Evolutionary conservation across 2,888 invertebrate genomes (phyloP), one percentile per base, ranked within the genome.

Genomic region (Dynastes grantii): DNA sequence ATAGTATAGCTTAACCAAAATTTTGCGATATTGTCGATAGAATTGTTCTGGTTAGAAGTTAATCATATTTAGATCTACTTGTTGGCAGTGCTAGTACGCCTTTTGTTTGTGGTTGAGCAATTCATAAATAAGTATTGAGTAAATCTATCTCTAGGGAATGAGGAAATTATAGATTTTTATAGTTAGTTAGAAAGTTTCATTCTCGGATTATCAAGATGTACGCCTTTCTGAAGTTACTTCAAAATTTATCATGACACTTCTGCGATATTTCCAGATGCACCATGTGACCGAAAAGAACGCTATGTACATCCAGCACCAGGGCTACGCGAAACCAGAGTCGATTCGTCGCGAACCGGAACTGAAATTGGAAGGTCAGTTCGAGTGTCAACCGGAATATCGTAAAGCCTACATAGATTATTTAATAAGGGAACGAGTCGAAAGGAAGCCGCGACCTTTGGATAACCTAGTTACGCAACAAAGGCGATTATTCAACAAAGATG

Each of bases 381-480:
- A 88, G 82, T 88, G 88, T 78, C 88, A 88, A 81, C 90, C 90
- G 0, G 91, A 91, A 83, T 91, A 91, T 79, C 87, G 89, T 68
- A 89, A 88, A 81, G 90, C 90, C 22, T 88, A 85, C 84, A 87
- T 84, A 82, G 90, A 86, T 87, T 90, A 83, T 85, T 88, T 85
- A 86, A 89, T 87, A 84, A 88, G 87, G 76, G 88, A 88, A 80
- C 85, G 83, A 80, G 70, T 83, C 22, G 84, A 84, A 63, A 77
- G 84, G 61, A 84, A 84, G 78, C 82, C 81, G 13, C 78, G 85
- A 37, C 83, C 84, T 5, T 65, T 84, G 29, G 85, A 85, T 79
- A 83, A 83, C 67, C 65, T 84, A 58, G 77, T 76, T 40, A 55
- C 37, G 40, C 77, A 78, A 40, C 70, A 75, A 8, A 78, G 64